Evolutionary conservation across 2,797 vertebrate species (phyloP).

Genomic region (Cirrhinus molitorella): DNA sequence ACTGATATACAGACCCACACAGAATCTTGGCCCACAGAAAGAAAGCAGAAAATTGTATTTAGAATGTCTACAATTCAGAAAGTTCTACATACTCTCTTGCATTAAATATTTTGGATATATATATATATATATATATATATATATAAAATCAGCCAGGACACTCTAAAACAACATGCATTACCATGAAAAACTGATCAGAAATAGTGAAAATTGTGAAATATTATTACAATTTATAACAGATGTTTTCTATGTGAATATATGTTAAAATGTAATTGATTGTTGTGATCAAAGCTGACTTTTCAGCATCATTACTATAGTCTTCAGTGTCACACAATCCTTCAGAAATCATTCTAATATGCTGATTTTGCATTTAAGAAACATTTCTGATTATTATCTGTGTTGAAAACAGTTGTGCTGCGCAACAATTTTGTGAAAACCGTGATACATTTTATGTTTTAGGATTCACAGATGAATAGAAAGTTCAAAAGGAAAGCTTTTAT

Average conservation of each 20-base stretch:
- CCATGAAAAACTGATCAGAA: background rate
- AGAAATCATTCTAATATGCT: background rate
- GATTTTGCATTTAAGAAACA: background rate
- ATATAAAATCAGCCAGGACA: no score
- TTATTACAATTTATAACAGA: background rate
- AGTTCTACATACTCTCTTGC: background rate
- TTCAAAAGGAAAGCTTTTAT: background rate
- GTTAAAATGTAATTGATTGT: background rate
- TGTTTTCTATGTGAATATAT: background rate
- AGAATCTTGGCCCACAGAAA: background rate
- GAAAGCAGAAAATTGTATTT: background rate
- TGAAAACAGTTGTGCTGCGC: background rate
- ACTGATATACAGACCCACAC: conserved; percentile 1
- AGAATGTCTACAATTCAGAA: background rate
- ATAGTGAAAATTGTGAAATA: background rate
- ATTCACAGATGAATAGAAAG: background rate
- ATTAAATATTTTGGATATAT: background rate
- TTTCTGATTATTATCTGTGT: background rate
- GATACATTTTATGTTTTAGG: background rate
- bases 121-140: no score
- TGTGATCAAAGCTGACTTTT: background rate
- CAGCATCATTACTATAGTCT: background rate
- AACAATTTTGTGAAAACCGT: background rate
- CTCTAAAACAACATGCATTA: background rate
- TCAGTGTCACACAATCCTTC: background rate